Conservation (phyloP, 2,113 vertebrate species). For the Saguinus imperator region DNA sequence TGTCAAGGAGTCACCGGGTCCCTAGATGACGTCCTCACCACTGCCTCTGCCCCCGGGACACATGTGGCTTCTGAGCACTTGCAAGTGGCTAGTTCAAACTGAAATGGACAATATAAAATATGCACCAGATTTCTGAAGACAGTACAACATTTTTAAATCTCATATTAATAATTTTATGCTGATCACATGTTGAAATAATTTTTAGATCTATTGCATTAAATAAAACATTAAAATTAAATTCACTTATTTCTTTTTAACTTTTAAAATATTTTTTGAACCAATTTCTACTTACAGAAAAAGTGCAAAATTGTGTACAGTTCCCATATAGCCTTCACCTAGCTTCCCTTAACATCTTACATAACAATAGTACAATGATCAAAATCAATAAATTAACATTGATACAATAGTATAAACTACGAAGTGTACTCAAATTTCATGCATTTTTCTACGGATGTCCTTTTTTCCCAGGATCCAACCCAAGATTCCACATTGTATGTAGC, state of each 20-base stretch:
- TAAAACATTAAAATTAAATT: neutral
- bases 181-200: neutral
- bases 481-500: neutral
- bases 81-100: neutral
- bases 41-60: neutral
- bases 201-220: neutral
- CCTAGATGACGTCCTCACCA: neutral
- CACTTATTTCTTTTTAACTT: neutral
- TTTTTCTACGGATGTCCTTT: neutral
- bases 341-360: neutral
- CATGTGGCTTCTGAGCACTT: neutral
- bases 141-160: neutral
- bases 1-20: neutral
- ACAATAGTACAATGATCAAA: neutral
- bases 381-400: neutral
- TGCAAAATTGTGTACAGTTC: neutral
- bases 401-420: neutral
- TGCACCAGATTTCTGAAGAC: neutral
- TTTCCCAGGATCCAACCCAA: neutral
- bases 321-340: neutral
- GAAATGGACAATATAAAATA: neutral
- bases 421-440: neutral
- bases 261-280: conserved; percentile 26
- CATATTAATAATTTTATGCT: neutral
- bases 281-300: neutral